These are phyloP conservation scores for Oasisia sp. DNA, from an alignment of 2,888 invertebrate species.

Conservation along the genomic window DNA sequence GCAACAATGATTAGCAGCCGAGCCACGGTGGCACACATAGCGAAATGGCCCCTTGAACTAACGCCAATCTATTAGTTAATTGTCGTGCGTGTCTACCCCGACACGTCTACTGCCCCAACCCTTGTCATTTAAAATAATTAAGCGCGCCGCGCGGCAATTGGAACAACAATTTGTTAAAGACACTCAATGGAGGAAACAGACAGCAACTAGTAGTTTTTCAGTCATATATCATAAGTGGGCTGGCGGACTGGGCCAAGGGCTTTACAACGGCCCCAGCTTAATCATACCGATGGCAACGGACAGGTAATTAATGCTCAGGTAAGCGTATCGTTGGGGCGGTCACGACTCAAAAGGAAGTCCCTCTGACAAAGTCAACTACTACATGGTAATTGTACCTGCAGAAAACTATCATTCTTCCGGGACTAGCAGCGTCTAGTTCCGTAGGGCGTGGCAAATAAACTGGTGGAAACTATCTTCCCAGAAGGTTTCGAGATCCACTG, in stretches of 20 bases:
- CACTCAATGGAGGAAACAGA: neutral
- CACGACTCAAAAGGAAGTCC: neutral
- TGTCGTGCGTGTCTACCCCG: neutral
- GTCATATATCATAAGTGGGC: neutral
- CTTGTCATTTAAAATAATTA: constrained; percentile 11
- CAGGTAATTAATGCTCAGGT: neutral
- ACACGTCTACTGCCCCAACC: neutral
- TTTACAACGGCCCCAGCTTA: neutral
- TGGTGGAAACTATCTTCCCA: neutral
- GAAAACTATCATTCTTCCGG: neutral
- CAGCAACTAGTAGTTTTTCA: neutral
- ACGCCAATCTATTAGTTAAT: constrained; percentile 17
- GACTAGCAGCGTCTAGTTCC: neutral
- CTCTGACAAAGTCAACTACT: neutral
- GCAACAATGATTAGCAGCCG: neutral
- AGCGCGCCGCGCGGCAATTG: neutral
- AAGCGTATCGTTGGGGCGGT: neutral
- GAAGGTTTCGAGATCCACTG: neutral
- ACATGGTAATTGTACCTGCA: neutral
- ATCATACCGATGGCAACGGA: constrained; percentile 5
- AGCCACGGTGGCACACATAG: neutral
- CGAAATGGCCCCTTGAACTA: constrained; percentile 17
- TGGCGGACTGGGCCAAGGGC: neutral
- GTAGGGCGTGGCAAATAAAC: neutral
- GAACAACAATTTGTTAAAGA: constrained; percentile 11